Conservation (phyloP, 2,797 vertebrate genomes). For the Lutjanus campechanus region DNA sequence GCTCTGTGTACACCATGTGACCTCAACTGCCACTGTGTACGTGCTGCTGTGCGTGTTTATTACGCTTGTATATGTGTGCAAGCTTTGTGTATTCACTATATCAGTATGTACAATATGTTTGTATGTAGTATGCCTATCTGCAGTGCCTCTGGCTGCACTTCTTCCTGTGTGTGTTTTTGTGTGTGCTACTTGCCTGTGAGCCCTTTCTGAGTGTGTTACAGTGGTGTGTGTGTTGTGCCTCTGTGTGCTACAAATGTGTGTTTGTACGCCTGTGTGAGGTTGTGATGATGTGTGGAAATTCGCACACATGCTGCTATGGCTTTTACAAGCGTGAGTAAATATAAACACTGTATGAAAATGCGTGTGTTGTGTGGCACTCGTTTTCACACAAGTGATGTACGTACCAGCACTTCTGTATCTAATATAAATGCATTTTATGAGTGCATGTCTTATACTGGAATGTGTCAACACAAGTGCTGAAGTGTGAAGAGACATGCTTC, state of each 20-base stretch:
- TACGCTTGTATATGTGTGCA: neutral
- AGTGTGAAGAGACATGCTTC: neutral
- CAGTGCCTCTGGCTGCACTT: slow-evolving; percentile 1
- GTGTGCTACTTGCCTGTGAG: neutral
- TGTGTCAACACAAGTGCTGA: neutral
- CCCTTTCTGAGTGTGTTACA: neutral
- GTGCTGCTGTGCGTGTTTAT: neutral
- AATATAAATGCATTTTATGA: neutral
- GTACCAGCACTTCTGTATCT: neutral
- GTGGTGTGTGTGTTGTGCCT: neutral
- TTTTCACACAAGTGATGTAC: neutral
- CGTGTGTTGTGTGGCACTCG: too few relatives aligned
- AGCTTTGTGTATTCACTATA: neutral
- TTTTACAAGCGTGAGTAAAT: neutral
- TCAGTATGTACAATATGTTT: neutral
- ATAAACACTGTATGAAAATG: neutral
- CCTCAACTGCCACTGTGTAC: slow-evolving; percentile 46
- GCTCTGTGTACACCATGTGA: slow-evolving; percentile 56
- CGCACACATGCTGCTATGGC: neutral
- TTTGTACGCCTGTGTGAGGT: neutral
- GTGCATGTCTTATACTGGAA: neutral
- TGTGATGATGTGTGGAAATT: slow-evolving; percentile 2
- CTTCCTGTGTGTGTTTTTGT: slow-evolving; percentile 8
- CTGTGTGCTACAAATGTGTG: neutral
- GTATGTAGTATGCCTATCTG: neutral